Evolutionary conservation across 2,888 invertebrate species (phyloP), one percentile per base, ranked within the genome.

Genomic region (Euplagia quadripunctaria): DNA sequence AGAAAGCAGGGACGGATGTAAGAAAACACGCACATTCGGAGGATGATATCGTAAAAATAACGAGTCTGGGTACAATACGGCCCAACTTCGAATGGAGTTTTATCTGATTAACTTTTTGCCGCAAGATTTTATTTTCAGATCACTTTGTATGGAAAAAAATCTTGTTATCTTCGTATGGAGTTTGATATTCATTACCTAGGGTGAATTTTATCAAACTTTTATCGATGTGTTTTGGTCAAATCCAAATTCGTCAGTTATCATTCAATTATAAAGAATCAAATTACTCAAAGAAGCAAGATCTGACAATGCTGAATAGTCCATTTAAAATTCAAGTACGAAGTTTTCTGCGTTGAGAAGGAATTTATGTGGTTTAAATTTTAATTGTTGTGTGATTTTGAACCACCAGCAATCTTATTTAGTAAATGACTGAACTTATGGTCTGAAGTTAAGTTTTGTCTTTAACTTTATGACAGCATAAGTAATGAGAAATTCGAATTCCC

Each of bases 11-110:
- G 51, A 46, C 68, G 55, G 71, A 66, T 68, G 67, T 71, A 83
- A 79, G 83, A 83, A 83, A 83, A 85, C 78, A 80, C 84, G 80
- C 84, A 82, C 82, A 82, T 82, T 84, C 75, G 73, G 71, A 75
- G 77, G 71, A 76, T 72, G 71, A 77, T 77, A 77, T 85, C 84
- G 84, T 84, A 85, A 84, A 85, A 84, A 84, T 85, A 84, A 85
- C 84, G 84, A 84, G 84, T 84, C 85, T 76, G 80, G 77, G 79
- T 84, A 82, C 86, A 84, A 84, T 85, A 84, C 79, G 84, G 75
- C 82, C 65, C 74, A 85, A 84, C 86, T 85, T 84, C 82, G 74
- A 85, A 82, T 82, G 76, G 78, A 78, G 77, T 79, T 85, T 82
- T 79, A 85, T 84, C 86, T 81, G 85, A 86, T 86, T 86, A 86